Conservation (phyloP, 2,113 vertebrate species). For the Balaeniceps rex region DNA sequence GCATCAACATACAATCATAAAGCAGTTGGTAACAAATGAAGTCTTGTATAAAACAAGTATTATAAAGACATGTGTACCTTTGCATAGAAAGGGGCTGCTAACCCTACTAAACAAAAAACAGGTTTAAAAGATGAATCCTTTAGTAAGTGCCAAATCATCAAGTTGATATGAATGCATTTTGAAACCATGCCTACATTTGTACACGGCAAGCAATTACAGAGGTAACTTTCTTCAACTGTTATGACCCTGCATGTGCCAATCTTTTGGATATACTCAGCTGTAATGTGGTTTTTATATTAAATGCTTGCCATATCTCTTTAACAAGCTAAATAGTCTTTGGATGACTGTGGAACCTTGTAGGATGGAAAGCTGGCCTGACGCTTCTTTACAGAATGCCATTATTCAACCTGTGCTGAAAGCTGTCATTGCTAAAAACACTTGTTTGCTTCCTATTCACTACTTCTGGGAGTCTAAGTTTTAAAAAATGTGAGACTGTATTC, state of each 20-base stretch:
- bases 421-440: not conserved
- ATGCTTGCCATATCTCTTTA: not conserved
- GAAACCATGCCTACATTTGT: not conserved
- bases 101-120: not conserved
- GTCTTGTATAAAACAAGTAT: not conserved
- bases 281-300: not conserved
- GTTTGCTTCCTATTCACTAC: not conserved
- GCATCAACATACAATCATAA: not conserved
- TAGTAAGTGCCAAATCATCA: constrained; percentile 26
- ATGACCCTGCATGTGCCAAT: not conserved
- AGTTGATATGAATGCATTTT: not conserved
- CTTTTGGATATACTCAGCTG: not conserved
- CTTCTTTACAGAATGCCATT: not conserved
- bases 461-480: not conserved
- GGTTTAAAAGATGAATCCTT: not conserved
- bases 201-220: not conserved
- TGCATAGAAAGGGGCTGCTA: constrained; percentile 12
- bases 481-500: not conserved
- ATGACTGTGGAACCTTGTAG: not conserved
- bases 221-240: not conserved
- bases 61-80: not conserved
- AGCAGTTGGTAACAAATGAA: constrained; percentile 29
- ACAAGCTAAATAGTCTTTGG: not conserved
- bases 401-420: not conserved
- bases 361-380: not conserved